phyloP scores from a whole-genome alignment of 2,113 vertebrate genomes.

The Pica pica region DNA sequence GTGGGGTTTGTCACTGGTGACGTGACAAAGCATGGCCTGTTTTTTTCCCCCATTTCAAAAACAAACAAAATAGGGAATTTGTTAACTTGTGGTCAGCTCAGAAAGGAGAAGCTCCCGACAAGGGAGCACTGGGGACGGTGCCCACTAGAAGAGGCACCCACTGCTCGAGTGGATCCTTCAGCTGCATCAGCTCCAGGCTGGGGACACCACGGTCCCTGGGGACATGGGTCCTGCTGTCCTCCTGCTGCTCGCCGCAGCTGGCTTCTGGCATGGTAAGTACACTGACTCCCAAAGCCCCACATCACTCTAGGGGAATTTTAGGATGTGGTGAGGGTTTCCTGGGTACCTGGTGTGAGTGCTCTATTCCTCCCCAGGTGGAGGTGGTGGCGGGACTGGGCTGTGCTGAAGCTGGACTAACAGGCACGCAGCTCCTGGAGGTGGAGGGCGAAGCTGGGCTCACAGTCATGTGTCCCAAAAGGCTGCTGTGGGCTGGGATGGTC shows the following conservation, averaged over 20 bases:
- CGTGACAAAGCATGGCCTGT: background rate
- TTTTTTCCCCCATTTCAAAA: background rate
- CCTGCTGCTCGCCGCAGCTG: conserved; percentile 38
- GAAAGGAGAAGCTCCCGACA: conserved; percentile 59
- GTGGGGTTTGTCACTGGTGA: background rate
- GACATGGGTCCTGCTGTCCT: conserved; percentile 60
- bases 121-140: background rate
- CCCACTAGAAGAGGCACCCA: background rate
- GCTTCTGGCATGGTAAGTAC: conserved; percentile 65
- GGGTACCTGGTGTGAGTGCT: background rate
- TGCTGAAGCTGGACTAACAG: background rate
- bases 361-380: fast-evolving
- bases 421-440: background rate
- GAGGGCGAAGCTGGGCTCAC: background rate
- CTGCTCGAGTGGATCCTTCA: background rate
- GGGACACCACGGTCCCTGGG: background rate
- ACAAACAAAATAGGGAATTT: conserved; percentile 60
- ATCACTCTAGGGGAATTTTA: background rate
- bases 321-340: fast-evolving
- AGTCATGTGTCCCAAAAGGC: background rate
- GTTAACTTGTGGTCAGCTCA: conserved; percentile 55
- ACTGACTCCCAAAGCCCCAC: background rate
- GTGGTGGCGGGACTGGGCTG: fast-evolving
- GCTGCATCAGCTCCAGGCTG: background rate
- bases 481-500: background rate